Evolutionary conservation across 92 coral and sea anemone species (phyloP).

Genomic region (Porites evermanni): DNA sequence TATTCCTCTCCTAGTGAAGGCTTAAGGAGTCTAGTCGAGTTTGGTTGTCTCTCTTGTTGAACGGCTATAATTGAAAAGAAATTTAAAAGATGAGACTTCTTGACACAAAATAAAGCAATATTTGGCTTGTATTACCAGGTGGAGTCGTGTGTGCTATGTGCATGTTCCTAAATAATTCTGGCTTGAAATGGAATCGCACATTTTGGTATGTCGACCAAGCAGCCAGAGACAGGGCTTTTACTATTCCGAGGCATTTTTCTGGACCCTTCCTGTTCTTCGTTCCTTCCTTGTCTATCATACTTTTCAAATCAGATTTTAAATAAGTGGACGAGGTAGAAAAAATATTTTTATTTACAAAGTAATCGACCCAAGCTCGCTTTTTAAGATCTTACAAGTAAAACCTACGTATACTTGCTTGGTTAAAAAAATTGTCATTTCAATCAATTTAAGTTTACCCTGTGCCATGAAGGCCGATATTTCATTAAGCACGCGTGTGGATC

Average conservation of each 20-base stretch:
- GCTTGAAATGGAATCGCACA: too few species aligned
- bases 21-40: conserved; percentile 91
- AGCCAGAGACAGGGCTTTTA: too few species aligned
- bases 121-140: too few species aligned
- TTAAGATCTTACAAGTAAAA: too few species aligned
- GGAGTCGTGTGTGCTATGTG: too few species aligned
- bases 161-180: too few species aligned
- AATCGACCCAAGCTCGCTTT: too few species aligned
- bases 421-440: conserved; percentile 12
- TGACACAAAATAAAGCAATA: too few species aligned
- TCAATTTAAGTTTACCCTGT: not conserved
- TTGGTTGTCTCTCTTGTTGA: conserved; percentile 97
- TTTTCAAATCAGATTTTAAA: not conserved
- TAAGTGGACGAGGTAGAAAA: not conserved
- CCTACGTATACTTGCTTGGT: not conserved
- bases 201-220: too few species aligned
- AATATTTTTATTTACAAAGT: not conserved
- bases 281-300: not conserved
- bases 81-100: too few species aligned
- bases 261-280: too few species aligned
- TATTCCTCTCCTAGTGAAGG: conserved; percentile 83
- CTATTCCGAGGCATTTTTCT: too few species aligned
- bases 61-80: conserved; percentile 69
- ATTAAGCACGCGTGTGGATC: not conserved
- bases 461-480: not conserved